phyloP scores from a whole-genome alignment of 1,140 invertebrate genomes.

The Tachypleus tridentatus region DNA sequence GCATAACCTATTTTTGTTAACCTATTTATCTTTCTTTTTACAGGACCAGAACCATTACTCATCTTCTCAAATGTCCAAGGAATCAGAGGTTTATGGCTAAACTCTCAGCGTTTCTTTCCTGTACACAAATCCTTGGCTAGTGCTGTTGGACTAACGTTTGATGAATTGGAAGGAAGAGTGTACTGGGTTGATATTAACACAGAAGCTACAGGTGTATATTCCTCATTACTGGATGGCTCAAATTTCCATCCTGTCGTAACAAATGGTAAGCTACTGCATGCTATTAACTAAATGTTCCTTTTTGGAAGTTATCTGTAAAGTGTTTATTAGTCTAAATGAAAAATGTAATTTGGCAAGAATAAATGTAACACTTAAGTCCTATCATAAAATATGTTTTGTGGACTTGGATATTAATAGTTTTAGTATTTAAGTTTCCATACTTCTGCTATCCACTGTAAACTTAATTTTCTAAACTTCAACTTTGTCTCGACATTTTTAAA shows the following conservation, averaged over 20 bases:
- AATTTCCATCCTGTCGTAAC: constrained; percentile 40
- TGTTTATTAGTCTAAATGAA: too few species aligned
- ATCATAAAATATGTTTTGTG: constrained; percentile 17
- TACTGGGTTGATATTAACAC: constrained; percentile 59
- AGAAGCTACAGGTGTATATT: constrained; percentile 50
- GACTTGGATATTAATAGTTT: not conserved
- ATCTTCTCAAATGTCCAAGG: constrained; percentile 25
- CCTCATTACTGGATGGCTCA: constrained; percentile 42
- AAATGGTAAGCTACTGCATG: constrained; percentile 27
- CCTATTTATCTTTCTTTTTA: constrained; percentile 35
- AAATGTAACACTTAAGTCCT: constrained; percentile 2
- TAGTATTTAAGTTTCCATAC: constrained; percentile 21
- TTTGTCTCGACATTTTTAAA: too few species aligned
- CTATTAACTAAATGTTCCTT: too few species aligned
- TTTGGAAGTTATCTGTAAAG: too few species aligned
- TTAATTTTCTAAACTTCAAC: constrained; percentile 24
- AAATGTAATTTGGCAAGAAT: too few species aligned
- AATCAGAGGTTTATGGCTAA: constrained; percentile 17
- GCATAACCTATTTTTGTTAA: too few species aligned
- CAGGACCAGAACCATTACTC: constrained; percentile 39
- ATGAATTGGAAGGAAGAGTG: constrained; percentile 42
- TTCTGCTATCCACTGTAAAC: constrained; percentile 47
- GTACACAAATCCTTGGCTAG: not conserved
- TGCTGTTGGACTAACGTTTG: constrained; percentile 47
- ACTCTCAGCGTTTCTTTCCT: constrained; percentile 6